Evolutionary conservation across 1,140 invertebrate genomes (phyloP), one percentile per base, ranked within the genome.

Genomic region (Euwallacea fornicatus): DNA sequence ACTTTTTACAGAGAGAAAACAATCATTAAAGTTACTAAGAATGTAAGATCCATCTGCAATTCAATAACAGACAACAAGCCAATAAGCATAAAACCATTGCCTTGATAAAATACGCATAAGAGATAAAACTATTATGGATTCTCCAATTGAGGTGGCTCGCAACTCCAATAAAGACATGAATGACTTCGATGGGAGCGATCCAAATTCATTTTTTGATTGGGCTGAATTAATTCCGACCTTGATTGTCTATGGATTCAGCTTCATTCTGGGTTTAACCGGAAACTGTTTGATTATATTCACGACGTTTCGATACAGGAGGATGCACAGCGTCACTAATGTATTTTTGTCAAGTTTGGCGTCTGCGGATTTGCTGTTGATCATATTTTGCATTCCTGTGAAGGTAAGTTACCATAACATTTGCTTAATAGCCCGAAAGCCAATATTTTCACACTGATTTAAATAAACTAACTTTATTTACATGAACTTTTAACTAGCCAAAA

Each of bases 331-430:
- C 2, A 92, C 90, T 6, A 93, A 93, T 74, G 85, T 91, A 6
- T 91, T 93, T 73, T 81, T 92, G 16, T 86, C 87, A 2, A 89
- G 88, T 75, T 79, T 92, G 33, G 89, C 90, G 6, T 87, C 86
- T 0, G 90, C 91, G 0, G 91, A 92, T 82, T 83, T 92, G 2
- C 82, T 92, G 11, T 83, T 92, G 7, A 89, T 92, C 61, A 82
- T 87, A 41, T 85, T 91, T 74, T 92, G 91, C 80, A 89, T 92
- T 63, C 91, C 91, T 8, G 87, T 92, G 0, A 92, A 91, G 86
- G 89, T 91, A 82, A 84, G 83, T 71, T 33, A 4, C 21, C 21
- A 33, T 4, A 33, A 33, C 21, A 4, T 33, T 33, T 2, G 21
- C 21, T 33, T 33, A n/a, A 33, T 33, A 33, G 4, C 21, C 21